These are phyloP conservation scores for Digitonthophagus gazella DNA, from an alignment of 2,888 invertebrate genomes.

Conservation along the genomic window DNA sequence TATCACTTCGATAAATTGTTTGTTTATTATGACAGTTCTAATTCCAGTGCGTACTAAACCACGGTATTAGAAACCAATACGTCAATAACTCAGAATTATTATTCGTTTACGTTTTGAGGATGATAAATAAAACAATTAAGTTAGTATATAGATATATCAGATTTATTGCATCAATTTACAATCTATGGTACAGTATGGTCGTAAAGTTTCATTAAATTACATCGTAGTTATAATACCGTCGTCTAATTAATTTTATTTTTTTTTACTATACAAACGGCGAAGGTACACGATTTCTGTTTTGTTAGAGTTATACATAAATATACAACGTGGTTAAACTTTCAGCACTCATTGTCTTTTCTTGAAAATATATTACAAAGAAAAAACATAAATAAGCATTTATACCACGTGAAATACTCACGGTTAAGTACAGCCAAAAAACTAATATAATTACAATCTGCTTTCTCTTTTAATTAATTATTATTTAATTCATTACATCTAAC, in stretches of 20 bases:
- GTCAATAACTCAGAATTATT: background rate
- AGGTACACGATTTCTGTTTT: slow-evolving; percentile 8
- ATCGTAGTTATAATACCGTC: slow-evolving; percentile 17
- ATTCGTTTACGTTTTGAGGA: background rate
- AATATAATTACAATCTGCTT: no score
- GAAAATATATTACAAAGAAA: background rate
- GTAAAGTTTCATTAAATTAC: background rate
- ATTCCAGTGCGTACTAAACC: background rate
- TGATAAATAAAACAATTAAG: slow-evolving; percentile 18
- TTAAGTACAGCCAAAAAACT: background rate
- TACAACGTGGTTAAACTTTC: slow-evolving; percentile 4
- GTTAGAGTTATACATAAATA: background rate
- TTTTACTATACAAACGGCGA: background rate
- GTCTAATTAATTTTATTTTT: slow-evolving; percentile 1
- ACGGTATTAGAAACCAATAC: background rate
- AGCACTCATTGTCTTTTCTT: background rate
- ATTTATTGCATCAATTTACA: slow-evolving; percentile 32
- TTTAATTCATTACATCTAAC: no score
- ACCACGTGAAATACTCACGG: background rate
- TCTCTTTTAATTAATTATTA: no score
- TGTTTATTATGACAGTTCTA: background rate
- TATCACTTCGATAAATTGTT: background rate
- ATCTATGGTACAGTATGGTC: slow-evolving; percentile 28
- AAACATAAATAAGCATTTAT: background rate
- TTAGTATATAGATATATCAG: slow-evolving; percentile 22